Base-by-base conservation (phyloP, 1,140 invertebrate genomes). In the Adelges cooleyi region DNA sequence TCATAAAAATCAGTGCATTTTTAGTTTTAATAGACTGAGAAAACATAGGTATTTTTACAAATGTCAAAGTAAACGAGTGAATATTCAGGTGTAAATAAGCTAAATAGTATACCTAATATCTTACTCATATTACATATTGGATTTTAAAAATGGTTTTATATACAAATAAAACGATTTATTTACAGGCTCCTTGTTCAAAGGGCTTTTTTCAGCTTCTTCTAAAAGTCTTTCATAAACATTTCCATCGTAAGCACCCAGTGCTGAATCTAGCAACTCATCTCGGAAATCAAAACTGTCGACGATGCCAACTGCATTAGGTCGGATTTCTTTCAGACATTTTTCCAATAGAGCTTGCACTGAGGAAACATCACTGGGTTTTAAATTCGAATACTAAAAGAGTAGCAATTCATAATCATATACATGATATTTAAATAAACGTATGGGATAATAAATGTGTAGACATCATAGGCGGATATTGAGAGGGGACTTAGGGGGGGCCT, bases 271-370 rank as follows among this genome's bases (percentile, higher is more conserved):
- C 36, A 92, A 81, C 68, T 85, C 82, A 74, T 96, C 93, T 29
- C 82, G 79, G 44, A 92, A 80, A 75, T 95, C 91, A 71, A 95
- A 97, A 5, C 88, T 84, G 74, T 97, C 93, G 0, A 95, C 92
- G 9, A 96, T 77, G 6, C 86, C 83, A 0, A 97, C 85, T 17
- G 89, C 90, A 77, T 96, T 91, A 2, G 87, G 86, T 66, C 93
- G 81, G 25, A 97, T 80, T 1, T 77, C 72, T 3, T 74, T 73
- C 25, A 96, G 75, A 18, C 90, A 75, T 18, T 81, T 80, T 69
- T 88, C 84, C 36, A 92, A 74, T 50, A 83, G 81, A 10, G 76
- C 70, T 71, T 90, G 84, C n/a, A 92, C 71, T 0, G 76, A 69
- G 36, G 80, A 76, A 3, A 93, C 77, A 69, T 89, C 81, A 54